Evolutionary conservation across 2,113 vertebrate species (phyloP).

Genomic region (Coptodon rendalli): DNA sequence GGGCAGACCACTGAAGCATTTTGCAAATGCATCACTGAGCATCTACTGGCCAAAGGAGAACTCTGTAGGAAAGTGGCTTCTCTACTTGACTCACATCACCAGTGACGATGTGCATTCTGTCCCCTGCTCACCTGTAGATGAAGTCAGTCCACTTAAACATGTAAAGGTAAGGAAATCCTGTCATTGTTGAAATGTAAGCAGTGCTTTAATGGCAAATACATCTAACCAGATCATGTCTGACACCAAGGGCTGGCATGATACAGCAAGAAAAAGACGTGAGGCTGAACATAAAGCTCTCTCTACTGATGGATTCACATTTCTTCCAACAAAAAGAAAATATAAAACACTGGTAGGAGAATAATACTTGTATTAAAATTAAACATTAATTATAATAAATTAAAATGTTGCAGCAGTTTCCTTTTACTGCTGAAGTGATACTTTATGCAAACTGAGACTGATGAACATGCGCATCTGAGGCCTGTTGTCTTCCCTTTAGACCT

Average conservation of each 20-base stretch:
- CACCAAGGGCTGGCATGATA: constrained; percentile 62
- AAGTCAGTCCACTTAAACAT: constrained; percentile 69
- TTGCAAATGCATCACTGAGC: constrained; percentile 81
- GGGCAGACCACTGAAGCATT: constrained; percentile 84
- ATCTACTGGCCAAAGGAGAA: constrained; percentile 90
- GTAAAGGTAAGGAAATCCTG: constrained; percentile 56
- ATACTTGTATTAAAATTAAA: not conserved
- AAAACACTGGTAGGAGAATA: constrained; percentile 74
- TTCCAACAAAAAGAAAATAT: constrained; percentile 78
- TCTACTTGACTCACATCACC: constrained; percentile 84
- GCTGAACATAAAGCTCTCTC: constrained; percentile 65
- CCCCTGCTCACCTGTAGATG: constrained; percentile 73
- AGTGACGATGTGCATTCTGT: constrained; percentile 75
- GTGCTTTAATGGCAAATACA: not conserved
- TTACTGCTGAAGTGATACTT: not conserved
- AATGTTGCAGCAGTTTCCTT: not conserved
- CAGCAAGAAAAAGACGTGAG: constrained; percentile 74
- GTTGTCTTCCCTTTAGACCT: constrained; percentile 65
- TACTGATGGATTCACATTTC: constrained; percentile 64
- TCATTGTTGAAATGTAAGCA: not conserved
- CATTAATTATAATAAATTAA: not conserved
- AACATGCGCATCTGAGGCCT: not conserved
- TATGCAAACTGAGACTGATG: not conserved
- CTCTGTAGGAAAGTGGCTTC: constrained; percentile 80
- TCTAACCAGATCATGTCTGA: not conserved